Evolutionary conservation across 2,113 vertebrate species (phyloP).

Genomic region (Odocoileus hemionus): DNA sequence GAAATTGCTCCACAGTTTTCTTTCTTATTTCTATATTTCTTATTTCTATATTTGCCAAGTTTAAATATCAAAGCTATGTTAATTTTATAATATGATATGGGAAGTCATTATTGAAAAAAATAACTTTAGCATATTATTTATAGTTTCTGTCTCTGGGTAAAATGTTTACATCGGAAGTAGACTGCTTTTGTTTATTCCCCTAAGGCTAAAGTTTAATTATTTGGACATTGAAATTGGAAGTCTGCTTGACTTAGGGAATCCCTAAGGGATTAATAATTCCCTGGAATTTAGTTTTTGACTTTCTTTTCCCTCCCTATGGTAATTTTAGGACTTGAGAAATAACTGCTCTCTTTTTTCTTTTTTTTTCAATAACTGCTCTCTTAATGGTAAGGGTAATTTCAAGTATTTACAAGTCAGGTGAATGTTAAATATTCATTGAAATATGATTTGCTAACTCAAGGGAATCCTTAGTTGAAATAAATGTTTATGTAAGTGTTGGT

Average conservation of each 20-base stretch:
- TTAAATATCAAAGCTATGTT: neutral
- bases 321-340: neutral
- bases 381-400: neutral
- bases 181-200: neutral
- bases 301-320: neutral
- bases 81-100: neutral
- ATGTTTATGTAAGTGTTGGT: neutral
- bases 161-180: neutral
- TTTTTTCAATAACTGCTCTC: neutral
- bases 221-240: neutral
- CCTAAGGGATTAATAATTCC: neutral
- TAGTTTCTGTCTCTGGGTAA: neutral
- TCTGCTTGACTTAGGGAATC: neutral
- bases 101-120: neutral
- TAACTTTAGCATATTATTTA: neutral
- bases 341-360: neutral
- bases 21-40: neutral
- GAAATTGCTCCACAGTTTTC: neutral
- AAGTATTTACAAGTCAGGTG: neutral
- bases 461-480: neutral
- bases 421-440: neutral
- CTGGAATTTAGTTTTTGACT: neutral
- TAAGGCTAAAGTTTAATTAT: neutral
- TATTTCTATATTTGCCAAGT: neutral
- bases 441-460: neutral